A percentile compares a stretch with the other conserved stretches of the same genome.
phyloP scores from a whole-genome alignment of 1,140 invertebrate genomes.

The Paralvinella palmiformis region DNA sequence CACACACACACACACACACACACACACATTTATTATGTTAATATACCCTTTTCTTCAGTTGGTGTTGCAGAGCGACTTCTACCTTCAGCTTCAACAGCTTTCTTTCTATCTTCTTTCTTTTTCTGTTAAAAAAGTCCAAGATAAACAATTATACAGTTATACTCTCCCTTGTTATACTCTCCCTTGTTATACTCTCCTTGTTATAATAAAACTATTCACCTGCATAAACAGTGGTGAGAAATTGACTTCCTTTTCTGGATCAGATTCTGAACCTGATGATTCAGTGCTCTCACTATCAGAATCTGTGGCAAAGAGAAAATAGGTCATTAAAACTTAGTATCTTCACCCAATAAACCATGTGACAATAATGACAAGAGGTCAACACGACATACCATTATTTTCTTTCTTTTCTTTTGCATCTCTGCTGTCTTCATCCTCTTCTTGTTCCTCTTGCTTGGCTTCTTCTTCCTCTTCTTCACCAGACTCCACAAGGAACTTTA shows the following conservation, averaged over 20 bases:
- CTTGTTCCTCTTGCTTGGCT: conserved; percentile 48
- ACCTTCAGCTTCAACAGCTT: too few species aligned
- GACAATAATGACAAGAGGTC: neutral
- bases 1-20: too few species aligned
- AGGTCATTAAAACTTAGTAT: neutral
- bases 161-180: too few species aligned
- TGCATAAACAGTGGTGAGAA: conserved; percentile 34
- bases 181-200: conserved; percentile 13
- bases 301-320: conserved; percentile 2
- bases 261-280: conserved; percentile 12
- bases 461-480: conserved; percentile 77
- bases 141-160: too few species aligned
- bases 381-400: conserved; percentile 3
- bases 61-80: too few species aligned
- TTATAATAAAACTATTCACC: conserved; percentile 12
- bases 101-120: too few species aligned
- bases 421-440: conserved; percentile 30
- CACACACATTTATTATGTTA: too few species aligned
- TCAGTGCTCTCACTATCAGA: conserved; percentile 14
- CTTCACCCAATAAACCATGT: neutral
- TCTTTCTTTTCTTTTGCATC: conserved; percentile 12
- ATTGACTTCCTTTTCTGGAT: conserved; percentile 16
- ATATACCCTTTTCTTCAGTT: too few species aligned
- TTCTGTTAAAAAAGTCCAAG: too few species aligned
- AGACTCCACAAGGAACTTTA: conserved; percentile 77